Evolutionary conservation across 2,888 invertebrate species (phyloP).

Genomic region (Choreutis nemorana): DNA sequence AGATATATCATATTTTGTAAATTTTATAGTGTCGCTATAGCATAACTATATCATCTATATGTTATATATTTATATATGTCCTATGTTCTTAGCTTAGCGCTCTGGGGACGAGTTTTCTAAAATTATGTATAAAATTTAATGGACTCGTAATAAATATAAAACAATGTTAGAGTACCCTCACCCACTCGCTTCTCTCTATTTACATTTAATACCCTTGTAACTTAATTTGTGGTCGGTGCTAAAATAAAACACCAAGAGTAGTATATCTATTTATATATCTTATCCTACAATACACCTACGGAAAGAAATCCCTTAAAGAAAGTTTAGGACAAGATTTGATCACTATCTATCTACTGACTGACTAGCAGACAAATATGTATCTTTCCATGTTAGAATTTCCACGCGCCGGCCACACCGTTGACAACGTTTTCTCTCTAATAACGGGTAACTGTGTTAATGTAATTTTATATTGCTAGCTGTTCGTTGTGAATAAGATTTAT

Average conservation of each 20-base stretch:
- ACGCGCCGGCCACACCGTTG: conserved; percentile 9
- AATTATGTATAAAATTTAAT: conserved; percentile 26
- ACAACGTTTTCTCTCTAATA: no score
- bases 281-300: no score
- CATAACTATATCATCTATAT: conserved; percentile 47
- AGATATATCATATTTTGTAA: conserved; percentile 67
- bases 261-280: no score
- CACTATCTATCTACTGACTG: no score
- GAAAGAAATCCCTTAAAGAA: no score
- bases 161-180: background rate
- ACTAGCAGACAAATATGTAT: no score
- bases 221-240: background rate
- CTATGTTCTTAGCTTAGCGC: conserved; percentile 61
- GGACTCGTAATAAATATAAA: background rate
- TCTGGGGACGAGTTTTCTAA: conserved; percentile 47
- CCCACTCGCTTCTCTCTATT: no score
- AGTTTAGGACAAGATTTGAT: no score
- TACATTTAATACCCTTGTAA: background rate
- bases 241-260: no score
- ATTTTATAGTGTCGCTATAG: conserved; percentile 65
- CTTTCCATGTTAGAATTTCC: no score
- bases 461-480: conserved; percentile 65
- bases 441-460: no score
- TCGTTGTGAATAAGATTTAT: conserved; percentile 66
- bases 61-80: conserved; percentile 46